Evolutionary conservation across 2,113 vertebrate species (phyloP).

Genomic region (Mionectes macconnelli): DNA sequence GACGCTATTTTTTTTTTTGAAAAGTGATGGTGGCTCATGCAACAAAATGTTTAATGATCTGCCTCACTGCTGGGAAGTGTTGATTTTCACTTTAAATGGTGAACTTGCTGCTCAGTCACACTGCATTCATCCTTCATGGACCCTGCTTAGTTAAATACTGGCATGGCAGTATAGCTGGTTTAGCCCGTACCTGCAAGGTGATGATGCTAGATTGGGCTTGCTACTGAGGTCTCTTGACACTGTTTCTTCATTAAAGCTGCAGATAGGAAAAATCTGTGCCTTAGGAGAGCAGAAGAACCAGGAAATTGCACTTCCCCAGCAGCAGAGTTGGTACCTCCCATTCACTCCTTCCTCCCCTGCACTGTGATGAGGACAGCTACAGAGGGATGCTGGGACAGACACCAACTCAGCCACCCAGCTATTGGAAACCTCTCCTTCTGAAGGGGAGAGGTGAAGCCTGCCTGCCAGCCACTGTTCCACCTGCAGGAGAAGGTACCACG

Average conservation of each 20-base stretch:
- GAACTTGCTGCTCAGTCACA: constrained; percentile 20
- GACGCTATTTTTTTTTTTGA: constrained; percentile 27
- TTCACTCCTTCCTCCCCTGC: neutral
- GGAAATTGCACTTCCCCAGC: neutral
- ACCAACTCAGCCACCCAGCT: neutral
- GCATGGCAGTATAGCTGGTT: neutral
- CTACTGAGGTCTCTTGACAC: neutral
- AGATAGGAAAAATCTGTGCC: neutral
- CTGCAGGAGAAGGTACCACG: neutral
- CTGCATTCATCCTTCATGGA: neutral
- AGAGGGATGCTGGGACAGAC: neutral
- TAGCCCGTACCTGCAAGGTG: neutral
- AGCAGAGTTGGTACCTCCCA: neutral
- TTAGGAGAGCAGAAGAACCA: neutral
- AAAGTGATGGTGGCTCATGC: constrained; percentile 13
- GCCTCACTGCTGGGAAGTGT: neutral
- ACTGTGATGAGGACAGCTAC: neutral
- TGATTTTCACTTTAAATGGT: constrained; percentile 41
- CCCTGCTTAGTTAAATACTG: neutral
- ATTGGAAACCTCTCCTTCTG: neutral
- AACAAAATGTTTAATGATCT: constrained; percentile 32
- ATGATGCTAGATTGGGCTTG: neutral
- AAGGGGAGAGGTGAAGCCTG: neutral
- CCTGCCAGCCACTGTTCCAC: neutral
- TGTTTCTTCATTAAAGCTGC: neutral